These are phyloP conservation scores for Oscarella lobularis DNA, from an alignment of 37 sponge, comb jelly and placozoan genomes.

Conservation along the genomic window DNA sequence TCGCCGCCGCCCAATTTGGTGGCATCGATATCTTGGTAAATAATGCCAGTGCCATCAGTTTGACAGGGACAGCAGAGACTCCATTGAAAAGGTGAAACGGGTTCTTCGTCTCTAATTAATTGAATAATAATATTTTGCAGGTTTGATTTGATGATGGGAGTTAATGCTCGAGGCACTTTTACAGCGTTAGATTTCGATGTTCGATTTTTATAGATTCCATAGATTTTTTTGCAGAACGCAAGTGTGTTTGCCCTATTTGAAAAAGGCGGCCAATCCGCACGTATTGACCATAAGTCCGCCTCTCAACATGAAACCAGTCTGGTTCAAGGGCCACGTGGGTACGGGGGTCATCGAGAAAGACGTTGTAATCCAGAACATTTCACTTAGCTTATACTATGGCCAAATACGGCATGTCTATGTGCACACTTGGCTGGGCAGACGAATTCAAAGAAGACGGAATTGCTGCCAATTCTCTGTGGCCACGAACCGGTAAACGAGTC, in stretches of 20 bases:
- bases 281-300: constrained; percentile 97
- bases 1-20: constrained; percentile 84
- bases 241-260: constrained; percentile 83
- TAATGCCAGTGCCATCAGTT: constrained; percentile 94
- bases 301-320: constrained; percentile 79
- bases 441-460: constrained; percentile 75
- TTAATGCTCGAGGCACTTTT: constrained; percentile 89
- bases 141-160: constrained; percentile 95
- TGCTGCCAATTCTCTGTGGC: constrained; percentile 93
- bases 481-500: constrained; percentile 49
- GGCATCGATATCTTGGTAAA: constrained; percentile 96
- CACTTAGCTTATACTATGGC: constrained; percentile 90
- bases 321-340: constrained; percentile 93
- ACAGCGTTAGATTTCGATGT: neutral
- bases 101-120: neutral
- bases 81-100: constrained; percentile 70
- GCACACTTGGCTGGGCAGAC: constrained; percentile 92
- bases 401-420: constrained; percentile 99
- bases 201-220: neutral
- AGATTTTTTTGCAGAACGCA: constrained; percentile 47
- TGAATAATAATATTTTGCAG: constrained; percentile 13
- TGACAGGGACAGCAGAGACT: constrained; percentile 84
- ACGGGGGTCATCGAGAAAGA: constrained; percentile 4
- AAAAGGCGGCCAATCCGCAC: constrained; percentile 78
- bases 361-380: neutral